These are phyloP conservation scores for Griposia aprilina DNA, from an alignment of 2,888 invertebrate genomes.

Conservation along the genomic window DNA sequence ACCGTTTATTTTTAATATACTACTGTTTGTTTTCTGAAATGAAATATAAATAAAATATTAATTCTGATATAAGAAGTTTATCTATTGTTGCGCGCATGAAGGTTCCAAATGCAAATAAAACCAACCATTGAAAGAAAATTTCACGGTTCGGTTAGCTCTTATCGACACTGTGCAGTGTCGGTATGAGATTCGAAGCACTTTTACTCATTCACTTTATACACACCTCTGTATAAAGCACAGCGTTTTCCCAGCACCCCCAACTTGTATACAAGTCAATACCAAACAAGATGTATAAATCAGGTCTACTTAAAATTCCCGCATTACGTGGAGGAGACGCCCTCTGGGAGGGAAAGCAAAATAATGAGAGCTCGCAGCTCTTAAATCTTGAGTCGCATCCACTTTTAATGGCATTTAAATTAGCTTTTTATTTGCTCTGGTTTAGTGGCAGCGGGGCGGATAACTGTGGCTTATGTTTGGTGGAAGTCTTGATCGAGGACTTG, in stretches of 20 bases:
- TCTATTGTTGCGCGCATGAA: not conserved
- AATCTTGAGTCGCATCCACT: conserved; percentile 84
- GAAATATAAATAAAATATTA: no score
- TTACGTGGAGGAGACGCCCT: conserved; percentile 59
- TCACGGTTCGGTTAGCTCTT: not conserved
- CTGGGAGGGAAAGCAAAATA: conserved; percentile 67
- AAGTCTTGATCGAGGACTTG: conserved; percentile 34
- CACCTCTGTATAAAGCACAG: not conserved
- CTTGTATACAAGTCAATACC: conserved; percentile 60
- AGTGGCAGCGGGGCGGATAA: conserved; percentile 40
- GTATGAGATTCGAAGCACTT: not conserved
- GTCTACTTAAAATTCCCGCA: conserved; percentile 69
- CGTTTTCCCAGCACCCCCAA: conserved; percentile 4
- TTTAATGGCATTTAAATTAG: conserved; percentile 90
- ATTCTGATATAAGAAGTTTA: not conserved
- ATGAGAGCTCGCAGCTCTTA: conserved; percentile 75
- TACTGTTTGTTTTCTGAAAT: no score
- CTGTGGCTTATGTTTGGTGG: conserved; percentile 36
- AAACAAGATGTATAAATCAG: conserved; percentile 70
- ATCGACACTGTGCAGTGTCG: not conserved
- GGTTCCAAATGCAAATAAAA: not conserved
- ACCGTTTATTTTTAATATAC: no score
- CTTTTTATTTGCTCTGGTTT: conserved; percentile 85
- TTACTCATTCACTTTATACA: not conserved
- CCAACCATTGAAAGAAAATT: not conserved